Base-by-base conservation (phyloP, 2,113 vertebrate genomes). In the Ondatra zibethicus region DNA sequence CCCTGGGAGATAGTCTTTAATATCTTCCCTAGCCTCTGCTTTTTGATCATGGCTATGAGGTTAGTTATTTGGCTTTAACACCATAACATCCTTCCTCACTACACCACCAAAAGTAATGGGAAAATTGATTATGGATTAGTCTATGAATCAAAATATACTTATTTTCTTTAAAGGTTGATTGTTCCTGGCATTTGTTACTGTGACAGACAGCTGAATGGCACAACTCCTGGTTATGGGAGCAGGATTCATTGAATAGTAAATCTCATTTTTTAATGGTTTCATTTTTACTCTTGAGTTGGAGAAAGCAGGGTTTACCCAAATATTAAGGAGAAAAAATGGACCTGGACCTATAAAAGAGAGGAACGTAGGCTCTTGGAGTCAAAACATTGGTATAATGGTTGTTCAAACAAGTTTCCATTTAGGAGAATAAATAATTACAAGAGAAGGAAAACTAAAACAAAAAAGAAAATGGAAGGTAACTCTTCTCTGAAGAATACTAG, bases 391-490 rank as follows among this genome's bases (percentile, higher is more conserved):
- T 50, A n/a, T 70, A 39, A 58, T 2, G 9, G 21, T 58, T 23
- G 36, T 11, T 93, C 92, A 45, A 93, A 85, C 7, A 87, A 88
- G 6, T 3, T 81, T 81, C 90, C 50, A 11, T 19, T 70, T 58
- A 9, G 25, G 4, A 14, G 25, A 0, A 92, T 36, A 75, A 61
- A 58, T 58, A 52, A 47, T 65, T 7, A 21, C 29, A 50, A 73
- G 86, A 89, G n/a, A 88, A 85, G 17, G 61, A 76, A 82, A 70
- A 29, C 1, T 78, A 92, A 89, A 39, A 52, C 13, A 45, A 84
- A 39, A 1, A 21, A 16, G 3, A 8, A 27, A 2, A 81, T 7
- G 52, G 73, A 77, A 31, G 23, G 5, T 4, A 94, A 11, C 27
- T 63, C 14, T 13, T 89, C 76, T 45, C 77, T 94, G n/a, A 55